Evolutionary conservation across 2,797 vertebrate species (phyloP), one percentile per base, ranked within the genome.

Genomic region (Microctenopoma stevenorrisi): DNA sequence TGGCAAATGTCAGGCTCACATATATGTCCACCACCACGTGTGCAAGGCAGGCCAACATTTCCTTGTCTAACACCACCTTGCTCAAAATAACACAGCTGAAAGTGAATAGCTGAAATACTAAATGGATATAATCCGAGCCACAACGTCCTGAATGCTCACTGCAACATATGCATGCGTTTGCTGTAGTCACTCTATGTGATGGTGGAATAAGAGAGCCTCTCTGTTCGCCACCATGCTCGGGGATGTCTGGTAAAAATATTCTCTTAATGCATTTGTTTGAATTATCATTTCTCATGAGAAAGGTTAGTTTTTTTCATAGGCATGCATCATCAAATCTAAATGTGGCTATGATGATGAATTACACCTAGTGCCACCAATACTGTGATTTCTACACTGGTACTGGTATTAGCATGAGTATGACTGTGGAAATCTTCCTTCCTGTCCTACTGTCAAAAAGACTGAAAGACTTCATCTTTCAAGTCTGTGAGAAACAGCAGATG

Each of bases 291-390:
- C 62, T 54, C 42, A 28, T 4, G 8, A 26, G 16, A 61, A 26
- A 28, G n/a, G 18, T 25, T 25, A 28, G 53, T 63, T 61, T 59
- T 22, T 14, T 69, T 66, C 55, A 50, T 28, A 38, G 26, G 52
- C 14, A 30, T 15, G 26, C 22, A 22, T 55, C 1, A 15, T 53
- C 9, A 44, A 44, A 18, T 30, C 18, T 49, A 26, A 55, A 71
- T 1, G 42, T 42, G 64, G 18, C 5, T 35, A 35, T 35, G 5
- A 37, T 54, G 18, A 40, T 28, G 12, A 7, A 43, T 47, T 25
- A 30, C 48, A 7, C 10, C 9, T 1, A 0, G 9, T 16, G 18
- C 12, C 15, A n/a, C n/a, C 10, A 12, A 15, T n/a, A 14, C 25
- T 49, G 15, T 69, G 52, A 65, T 78, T 74, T 51, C 3, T 62